A percentile compares a stretch with the other conserved stretches of the same genome.
Evolutionary conservation across 2,888 invertebrate genomes (phyloP).

Genomic region (Piscicola geometra): DNA sequence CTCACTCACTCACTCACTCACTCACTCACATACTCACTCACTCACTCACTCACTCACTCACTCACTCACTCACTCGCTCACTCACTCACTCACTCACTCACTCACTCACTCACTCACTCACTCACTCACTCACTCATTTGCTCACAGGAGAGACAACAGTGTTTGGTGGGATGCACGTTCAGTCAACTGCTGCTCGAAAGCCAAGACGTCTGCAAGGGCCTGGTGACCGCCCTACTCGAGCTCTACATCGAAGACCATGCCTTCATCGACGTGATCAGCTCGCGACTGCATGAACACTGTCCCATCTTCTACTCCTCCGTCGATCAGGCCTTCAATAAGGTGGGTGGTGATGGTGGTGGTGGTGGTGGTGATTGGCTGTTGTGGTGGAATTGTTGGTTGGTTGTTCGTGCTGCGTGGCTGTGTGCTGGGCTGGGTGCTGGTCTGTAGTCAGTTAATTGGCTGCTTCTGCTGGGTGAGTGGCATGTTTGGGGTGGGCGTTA

Average conservation of each 20-base stretch:
- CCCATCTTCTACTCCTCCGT: conserved; percentile 88
- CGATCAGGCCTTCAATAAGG: conserved; percentile 92
- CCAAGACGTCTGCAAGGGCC: conserved; percentile 57
- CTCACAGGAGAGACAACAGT: conserved; percentile 61
- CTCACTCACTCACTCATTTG: no score
- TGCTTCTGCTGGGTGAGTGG: no score
- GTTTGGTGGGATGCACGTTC: conserved; percentile 62
- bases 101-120: no score
- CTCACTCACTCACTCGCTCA: no score
- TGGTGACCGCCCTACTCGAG: conserved; percentile 80
- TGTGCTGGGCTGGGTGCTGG: no score
- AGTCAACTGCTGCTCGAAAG: conserved; percentile 47
- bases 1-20: conserved; percentile 15
- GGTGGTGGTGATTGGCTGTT: no score
- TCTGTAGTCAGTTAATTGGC: no score
- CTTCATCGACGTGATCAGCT: conserved; percentile 83
- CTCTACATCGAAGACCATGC: conserved; percentile 92
- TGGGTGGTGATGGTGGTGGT: no score
- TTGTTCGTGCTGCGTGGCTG: no score
- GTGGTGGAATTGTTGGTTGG: no score
- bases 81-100: no score
- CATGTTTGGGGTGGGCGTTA: no score
- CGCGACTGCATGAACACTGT: conserved; percentile 79
- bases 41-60: neutral
- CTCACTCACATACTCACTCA: neutral